A percentile compares a stretch with the other conserved stretches of the same genome.
phyloP scores from a whole-genome alignment of 2,888 invertebrate genomes.

The Mimumesa dahlbomi region DNA sequence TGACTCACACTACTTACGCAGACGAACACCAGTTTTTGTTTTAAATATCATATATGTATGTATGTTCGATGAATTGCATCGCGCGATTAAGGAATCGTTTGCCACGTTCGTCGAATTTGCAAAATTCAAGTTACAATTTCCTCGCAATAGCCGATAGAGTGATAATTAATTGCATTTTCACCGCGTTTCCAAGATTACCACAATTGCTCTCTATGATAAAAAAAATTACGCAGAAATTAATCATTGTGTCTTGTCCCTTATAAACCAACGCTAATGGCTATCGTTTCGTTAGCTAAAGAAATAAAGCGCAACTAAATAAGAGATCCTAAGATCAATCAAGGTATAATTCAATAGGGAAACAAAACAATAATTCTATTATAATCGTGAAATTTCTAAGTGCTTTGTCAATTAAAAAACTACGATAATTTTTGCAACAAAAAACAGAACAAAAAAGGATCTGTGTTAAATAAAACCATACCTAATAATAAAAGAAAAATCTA shows the following conservation, averaged over 20 bases:
- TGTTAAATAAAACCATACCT: not conserved
- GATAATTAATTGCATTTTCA: no score
- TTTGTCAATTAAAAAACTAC: not conserved
- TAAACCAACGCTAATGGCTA: not conserved
- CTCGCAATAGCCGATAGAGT: no score
- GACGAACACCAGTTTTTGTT: slow-evolving; percentile 65
- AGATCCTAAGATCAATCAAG: no score
- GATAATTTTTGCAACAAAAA: not conserved
- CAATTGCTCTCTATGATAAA: slow-evolving; percentile 15
- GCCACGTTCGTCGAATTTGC: no score
- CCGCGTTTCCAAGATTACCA: not conserved
- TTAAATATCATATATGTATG: slow-evolving; percentile 39
- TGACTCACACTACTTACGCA: slow-evolving; percentile 61
- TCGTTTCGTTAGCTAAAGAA: not conserved
- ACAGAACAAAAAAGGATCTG: not conserved
- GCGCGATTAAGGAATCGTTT: slow-evolving; percentile 23
- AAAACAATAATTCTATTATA: slow-evolving; percentile 16
- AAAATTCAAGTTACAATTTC: no score
- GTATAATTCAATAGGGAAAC: no score
- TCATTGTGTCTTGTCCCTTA: slow-evolving; percentile 34
- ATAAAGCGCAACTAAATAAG: no score
- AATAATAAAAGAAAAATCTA: not conserved
- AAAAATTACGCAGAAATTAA: slow-evolving; percentile 21
- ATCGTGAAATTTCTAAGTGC: slow-evolving; percentile 11
- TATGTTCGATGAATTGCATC: no score